These are phyloP conservation scores for Pandion haliaetus DNA, from an alignment of 2,113 vertebrate genomes.

Conservation along the genomic window DNA sequence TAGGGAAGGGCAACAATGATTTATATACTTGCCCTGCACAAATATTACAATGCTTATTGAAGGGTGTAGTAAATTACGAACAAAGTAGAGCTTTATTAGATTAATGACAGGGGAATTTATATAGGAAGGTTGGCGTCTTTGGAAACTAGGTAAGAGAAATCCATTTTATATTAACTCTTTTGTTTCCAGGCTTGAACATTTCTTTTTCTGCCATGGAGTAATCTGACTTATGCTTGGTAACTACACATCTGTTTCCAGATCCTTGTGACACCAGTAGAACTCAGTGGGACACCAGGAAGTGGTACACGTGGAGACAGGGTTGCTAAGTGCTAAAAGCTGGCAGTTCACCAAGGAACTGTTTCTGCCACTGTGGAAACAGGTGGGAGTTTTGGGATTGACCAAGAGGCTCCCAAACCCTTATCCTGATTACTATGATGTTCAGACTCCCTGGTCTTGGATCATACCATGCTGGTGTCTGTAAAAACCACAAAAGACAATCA, in stretches of 20 bases:
- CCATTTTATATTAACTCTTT: neutral
- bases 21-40: conserved; percentile 35
- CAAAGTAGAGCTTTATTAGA: conserved; percentile 25
- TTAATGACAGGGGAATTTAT: neutral
- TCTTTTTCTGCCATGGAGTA: neutral
- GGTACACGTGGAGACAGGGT: neutral
- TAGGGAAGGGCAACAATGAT: conserved; percentile 21
- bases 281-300: neutral
- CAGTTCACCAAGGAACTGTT: neutral
- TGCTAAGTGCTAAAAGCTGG: neutral
- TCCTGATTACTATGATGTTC: neutral
- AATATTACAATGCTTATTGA: conserved; percentile 45
- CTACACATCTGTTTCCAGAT: neutral
- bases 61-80: conserved; percentile 38
- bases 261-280: neutral
- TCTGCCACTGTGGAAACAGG: neutral
- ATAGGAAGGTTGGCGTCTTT: neutral
- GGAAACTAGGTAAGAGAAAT: neutral
- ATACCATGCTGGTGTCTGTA: neutral
- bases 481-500: neutral
- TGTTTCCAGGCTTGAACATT: neutral
- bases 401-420: neutral
- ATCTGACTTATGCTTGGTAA: neutral
- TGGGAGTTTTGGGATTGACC: neutral
- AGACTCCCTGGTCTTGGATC: neutral